Base-by-base conservation (phyloP, 2,888 invertebrate species). In the Diaprepes abbreviatus region DNA sequence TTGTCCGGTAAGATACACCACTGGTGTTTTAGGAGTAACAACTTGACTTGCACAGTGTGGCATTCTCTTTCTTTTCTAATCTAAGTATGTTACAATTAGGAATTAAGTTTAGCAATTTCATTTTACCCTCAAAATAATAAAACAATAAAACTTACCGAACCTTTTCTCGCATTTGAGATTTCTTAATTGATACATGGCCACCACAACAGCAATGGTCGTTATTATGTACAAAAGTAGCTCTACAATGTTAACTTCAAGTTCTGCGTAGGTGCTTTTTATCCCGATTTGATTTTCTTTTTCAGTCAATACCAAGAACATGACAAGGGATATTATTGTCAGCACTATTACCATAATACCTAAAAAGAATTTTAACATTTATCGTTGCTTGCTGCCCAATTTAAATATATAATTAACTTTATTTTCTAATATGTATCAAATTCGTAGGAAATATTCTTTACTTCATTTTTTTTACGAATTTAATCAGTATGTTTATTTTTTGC, bases 221-320 rank as follows among this genome's bases (percentile, higher is more conserved):
- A 94, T 90, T 6, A 92, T 91, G 81, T 97, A 96, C 21, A 97
- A 87, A 0, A 91, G 90, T 73, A 96, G 85, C 82, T 97, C 97
- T 79, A 95, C 94, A 55, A 96, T 90, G 80, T 96, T 95, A 40
- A 95, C 94, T 82, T 95, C 94, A 54, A 95, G 91, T 2, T 96
- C 93, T 0, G 96, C 95, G 74, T 95, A 85, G 28, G 91, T 73
- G 48, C 65, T 73, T 43, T 66, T 48, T 3, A 33, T 50, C 24
- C 62, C 67, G 9, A 65, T 66, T 19, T 72, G 66, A 16, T 72
- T 73, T 14, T 77, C 57, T 57, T 74, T 66, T 1, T 70, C 72
- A 0, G 74, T 73, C 35, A 80, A 64, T 0, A 80, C 80, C 66
- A 80, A 79, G 65, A 80, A 80, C 78, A 79, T 79, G 66, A 80